phyloP scores from a whole-genome alignment of 2,113 vertebrate genomes.

The Phrynosoma blainvillii region DNA sequence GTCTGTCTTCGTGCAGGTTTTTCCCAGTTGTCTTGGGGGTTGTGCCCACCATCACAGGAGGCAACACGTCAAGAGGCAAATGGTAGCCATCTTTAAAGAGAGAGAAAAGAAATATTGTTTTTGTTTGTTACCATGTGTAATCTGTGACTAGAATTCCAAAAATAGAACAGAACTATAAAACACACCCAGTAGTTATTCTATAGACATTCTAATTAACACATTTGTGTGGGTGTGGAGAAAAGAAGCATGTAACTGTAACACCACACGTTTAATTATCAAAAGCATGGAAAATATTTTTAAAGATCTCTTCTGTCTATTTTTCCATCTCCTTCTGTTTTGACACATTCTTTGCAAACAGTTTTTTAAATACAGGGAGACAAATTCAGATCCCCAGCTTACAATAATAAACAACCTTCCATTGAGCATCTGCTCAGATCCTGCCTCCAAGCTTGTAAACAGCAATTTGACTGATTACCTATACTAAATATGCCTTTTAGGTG shows the following conservation, averaged over 20 bases:
- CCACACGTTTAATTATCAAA: background rate
- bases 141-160: background rate
- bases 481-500: background rate
- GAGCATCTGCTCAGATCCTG: background rate
- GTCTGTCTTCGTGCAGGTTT: constrained; percentile 74
- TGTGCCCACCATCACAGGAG: constrained; percentile 81
- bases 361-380: background rate
- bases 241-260: background rate
- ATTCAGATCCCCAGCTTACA: background rate
- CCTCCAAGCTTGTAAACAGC: background rate
- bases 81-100: constrained; percentile 82
- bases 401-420: background rate
- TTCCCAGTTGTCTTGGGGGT: constrained; percentile 72
- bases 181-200: background rate
- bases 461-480: background rate
- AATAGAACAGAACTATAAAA: background rate
- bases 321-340: background rate
- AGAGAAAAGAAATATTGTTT: constrained; percentile 40
- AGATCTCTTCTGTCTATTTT: background rate
- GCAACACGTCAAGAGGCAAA: constrained; percentile 80
- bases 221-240: no score
- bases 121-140: constrained; percentile 1
- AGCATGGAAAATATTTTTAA: background rate
- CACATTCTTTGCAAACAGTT: background rate
- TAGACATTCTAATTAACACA: background rate